Base-by-base conservation (phyloP, 2,888 invertebrate genomes). In the Drosophila mimetica region DNA sequence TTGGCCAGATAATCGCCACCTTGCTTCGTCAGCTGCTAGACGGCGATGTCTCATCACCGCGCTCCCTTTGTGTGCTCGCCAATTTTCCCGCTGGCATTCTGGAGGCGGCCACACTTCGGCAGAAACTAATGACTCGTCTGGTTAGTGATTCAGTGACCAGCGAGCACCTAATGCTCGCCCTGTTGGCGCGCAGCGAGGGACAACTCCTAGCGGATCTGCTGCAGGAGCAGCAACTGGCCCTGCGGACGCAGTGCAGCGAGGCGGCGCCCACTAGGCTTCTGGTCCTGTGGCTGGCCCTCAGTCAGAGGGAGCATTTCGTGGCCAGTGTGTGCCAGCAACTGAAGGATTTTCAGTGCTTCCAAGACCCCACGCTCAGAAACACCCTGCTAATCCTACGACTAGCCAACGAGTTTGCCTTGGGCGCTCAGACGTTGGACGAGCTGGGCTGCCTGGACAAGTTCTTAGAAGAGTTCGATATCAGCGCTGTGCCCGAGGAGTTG, bases 351-450 rank as follows among this genome's bases (percentile, higher is more conserved):
- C 67, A 63, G 1, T 71, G 74, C 18, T 74, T 90, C 13, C 13
- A 48, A 2, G 89, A 91, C 67, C 72, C 64, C 2, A 77, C 75
- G 4, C 44, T 90, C 8, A 77, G 89, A 4, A 91, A 90, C 25
- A 89, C 83, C 59, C 44, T 91, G 36, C 75, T 91, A 6, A 82
- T 91, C 46, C 71, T 91, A 1, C 89, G 90, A 42, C 59, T 90
- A n/a, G 89, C 89, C 20, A 82, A 90, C 57, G 91, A 90, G 58
- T 88, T 91, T 44, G 74, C 76, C 0, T 44, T 77, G 20, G 79
- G 83, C 6, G 51, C 75, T 2, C 87, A 89, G 50, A 71, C 87
- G 0, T 67, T 90, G 3, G 80, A 79, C 28, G 78, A 89, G 25
- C 53, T 91, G 22, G 89, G 87, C 0, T 75, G 89, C 37, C 63